Evolutionary conservation across 2,888 invertebrate species (phyloP).

Genomic region (Ichneumoninae sp.): DNA sequence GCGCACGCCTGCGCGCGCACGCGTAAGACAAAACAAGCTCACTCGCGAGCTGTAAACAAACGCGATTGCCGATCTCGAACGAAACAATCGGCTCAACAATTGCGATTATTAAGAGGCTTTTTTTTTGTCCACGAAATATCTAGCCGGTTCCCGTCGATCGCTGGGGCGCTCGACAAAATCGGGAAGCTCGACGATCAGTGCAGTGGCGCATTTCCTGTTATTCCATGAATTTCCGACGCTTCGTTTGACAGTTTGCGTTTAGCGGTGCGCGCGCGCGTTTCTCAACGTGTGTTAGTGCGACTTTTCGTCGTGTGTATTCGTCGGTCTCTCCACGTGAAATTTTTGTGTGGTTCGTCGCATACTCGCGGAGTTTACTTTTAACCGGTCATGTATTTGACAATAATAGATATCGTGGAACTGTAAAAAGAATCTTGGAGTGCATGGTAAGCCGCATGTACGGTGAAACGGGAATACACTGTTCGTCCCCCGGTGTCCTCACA

Average conservation of each 20-base stretch:
- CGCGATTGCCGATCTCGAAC: neutral
- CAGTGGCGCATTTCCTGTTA: conserved; percentile 75
- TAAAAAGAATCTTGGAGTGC: conserved; percentile 72
- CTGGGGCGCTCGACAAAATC: neutral
- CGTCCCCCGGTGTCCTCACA: conserved; percentile 35
- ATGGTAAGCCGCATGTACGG: conserved; percentile 73
- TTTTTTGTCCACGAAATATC: neutral
- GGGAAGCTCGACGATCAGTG: conserved; percentile 60
- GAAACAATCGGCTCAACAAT: conserved; percentile 10
- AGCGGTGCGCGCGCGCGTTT: conserved; percentile 74
- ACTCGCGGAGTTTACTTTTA: neutral
- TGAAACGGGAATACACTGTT: conserved; percentile 41
- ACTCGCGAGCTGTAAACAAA: conserved; percentile 1
- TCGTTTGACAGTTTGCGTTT: conserved; percentile 79
- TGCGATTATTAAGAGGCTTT: neutral
- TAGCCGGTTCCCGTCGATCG: neutral
- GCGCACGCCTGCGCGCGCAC: conserved; percentile 55
- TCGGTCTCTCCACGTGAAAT: conserved; percentile 78
- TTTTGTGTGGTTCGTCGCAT: conserved; percentile 71
- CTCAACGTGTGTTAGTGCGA: conserved; percentile 40
- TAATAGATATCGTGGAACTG: conserved; percentile 70
- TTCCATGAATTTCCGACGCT: conserved; percentile 77
- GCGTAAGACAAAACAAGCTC: conserved; percentile 67
- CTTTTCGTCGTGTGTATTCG: conserved; percentile 63
- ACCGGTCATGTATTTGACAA: conserved; percentile 78